These are phyloP conservation scores for Luperina testacea DNA, from an alignment of 2,888 invertebrate genomes.

Conservation along the genomic window DNA sequence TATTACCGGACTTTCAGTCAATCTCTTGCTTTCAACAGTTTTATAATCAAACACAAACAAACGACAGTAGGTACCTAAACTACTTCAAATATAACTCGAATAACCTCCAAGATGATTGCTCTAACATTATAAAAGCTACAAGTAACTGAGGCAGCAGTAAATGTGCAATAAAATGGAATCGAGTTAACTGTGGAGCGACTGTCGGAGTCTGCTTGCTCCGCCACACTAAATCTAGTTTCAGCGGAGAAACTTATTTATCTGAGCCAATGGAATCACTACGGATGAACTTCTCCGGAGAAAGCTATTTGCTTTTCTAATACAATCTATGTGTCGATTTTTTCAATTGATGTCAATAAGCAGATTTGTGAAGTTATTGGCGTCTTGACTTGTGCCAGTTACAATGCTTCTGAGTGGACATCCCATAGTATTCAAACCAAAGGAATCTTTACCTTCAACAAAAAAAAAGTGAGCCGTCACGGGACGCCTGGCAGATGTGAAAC, in stretches of 20 bases:
- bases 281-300: slow-evolving; percentile 48
- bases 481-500: too few relatives aligned
- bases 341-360: neutral
- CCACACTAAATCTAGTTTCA: slow-evolving; percentile 64
- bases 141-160: slow-evolving; percentile 59
- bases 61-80: slow-evolving; percentile 9
- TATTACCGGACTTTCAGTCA: neutral
- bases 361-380: neutral
- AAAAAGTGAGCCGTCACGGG: too few relatives aligned
- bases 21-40: neutral
- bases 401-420: neutral
- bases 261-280: slow-evolving; percentile 63
- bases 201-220: slow-evolving; percentile 46
- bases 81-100: slow-evolving; percentile 24
- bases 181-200: slow-evolving; percentile 63
- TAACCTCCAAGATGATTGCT: slow-evolving; percentile 42
- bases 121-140: slow-evolving; percentile 47
- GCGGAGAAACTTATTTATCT: slow-evolving; percentile 66
- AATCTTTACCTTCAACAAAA: neutral
- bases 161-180: slow-evolving; percentile 65
- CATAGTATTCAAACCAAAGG: neutral
- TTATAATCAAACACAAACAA: slow-evolving; percentile 2
- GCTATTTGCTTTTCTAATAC: slow-evolving; percentile 52
- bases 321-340: slow-evolving; percentile 28
- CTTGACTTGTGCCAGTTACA: neutral